A percentile compares a stretch with the other conserved stretches of the same genome.
These are phyloP conservation scores for Archips crataeganus DNA, from an alignment of 2,888 invertebrate genomes.

Conservation along the genomic window DNA sequence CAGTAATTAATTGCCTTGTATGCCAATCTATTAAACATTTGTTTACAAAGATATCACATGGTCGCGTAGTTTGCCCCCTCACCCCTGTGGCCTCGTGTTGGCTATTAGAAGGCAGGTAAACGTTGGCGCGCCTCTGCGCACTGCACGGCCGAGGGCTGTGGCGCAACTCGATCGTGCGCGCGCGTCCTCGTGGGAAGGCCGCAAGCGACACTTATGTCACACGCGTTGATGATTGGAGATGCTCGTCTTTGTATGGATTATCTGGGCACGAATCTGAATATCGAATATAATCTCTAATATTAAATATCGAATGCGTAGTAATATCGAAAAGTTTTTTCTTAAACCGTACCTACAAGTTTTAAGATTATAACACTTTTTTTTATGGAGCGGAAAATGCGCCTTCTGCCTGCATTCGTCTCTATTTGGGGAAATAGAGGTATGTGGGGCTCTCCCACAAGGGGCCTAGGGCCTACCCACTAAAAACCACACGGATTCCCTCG, in stretches of 20 bases:
- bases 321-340: too few relatives aligned
- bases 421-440: too few relatives aligned
- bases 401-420: too few relatives aligned
- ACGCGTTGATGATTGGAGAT: neutral
- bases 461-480: too few relatives aligned
- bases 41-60: slow-evolving; percentile 7
- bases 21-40: slow-evolving; percentile 1
- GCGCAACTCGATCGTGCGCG: slow-evolving; percentile 57
- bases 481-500: too few relatives aligned
- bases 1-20: too few relatives aligned
- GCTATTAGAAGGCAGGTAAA: slow-evolving; percentile 29
- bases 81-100: slow-evolving; percentile 33
- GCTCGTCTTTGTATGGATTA: neutral
- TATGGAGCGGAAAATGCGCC: too few relatives aligned
- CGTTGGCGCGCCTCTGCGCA: slow-evolving; percentile 42
- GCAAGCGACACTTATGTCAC: slow-evolving; percentile 45
- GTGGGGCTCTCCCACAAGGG: too few relatives aligned
- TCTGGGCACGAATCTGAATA: neutral
- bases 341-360: too few relatives aligned
- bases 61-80: slow-evolving; percentile 34
- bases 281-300: too few relatives aligned
- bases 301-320: too few relatives aligned
- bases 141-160: slow-evolving; percentile 54
- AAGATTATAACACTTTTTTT: too few relatives aligned
- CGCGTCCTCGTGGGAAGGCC: slow-evolving; percentile 62